These are phyloP conservation scores for Lepidurus arcticus DNA, from an alignment of 1,140 invertebrate genomes.

Conservation along the genomic window DNA sequence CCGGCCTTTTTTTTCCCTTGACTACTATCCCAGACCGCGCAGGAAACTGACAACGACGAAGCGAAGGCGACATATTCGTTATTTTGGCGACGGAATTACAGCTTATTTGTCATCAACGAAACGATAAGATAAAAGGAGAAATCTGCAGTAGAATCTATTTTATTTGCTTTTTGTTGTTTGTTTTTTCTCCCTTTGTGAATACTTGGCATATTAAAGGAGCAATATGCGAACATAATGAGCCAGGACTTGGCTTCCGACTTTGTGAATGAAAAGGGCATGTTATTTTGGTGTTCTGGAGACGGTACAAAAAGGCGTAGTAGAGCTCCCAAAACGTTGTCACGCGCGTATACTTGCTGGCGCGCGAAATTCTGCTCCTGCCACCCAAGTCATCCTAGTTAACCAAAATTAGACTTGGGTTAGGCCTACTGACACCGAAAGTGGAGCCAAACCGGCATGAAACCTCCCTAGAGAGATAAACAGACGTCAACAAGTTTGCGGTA, in stretches of 20 bases:
- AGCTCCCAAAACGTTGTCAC: not conserved
- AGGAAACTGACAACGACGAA: not conserved
- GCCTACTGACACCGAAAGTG: not conserved
- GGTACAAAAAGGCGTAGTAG: not conserved
- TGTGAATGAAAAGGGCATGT: conserved; percentile 15
- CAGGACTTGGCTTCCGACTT: not conserved
- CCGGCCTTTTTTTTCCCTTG: conserved; percentile 1
- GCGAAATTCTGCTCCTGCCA: not conserved
- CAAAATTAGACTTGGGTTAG: conserved; percentile 6
- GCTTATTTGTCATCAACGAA: not conserved
- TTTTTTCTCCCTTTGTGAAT: too few species aligned
- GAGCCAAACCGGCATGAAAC: not conserved
- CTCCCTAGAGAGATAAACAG: not conserved
- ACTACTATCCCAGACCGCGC: not conserved
- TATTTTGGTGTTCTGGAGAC: conserved; percentile 22
- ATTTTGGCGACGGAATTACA: not conserved
- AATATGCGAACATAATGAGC: not conserved
- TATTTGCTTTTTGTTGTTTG: too few species aligned
- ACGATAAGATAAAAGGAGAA: not conserved
- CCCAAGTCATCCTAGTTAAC: conserved; percentile 11
- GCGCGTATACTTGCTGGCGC: not conserved
- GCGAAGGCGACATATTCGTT: not conserved
- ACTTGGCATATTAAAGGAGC: too few species aligned
- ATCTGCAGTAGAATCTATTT: too few species aligned
- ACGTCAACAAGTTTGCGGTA: not conserved